Conservation (phyloP, 2,113 vertebrate genomes). For the Indri indri region DNA sequence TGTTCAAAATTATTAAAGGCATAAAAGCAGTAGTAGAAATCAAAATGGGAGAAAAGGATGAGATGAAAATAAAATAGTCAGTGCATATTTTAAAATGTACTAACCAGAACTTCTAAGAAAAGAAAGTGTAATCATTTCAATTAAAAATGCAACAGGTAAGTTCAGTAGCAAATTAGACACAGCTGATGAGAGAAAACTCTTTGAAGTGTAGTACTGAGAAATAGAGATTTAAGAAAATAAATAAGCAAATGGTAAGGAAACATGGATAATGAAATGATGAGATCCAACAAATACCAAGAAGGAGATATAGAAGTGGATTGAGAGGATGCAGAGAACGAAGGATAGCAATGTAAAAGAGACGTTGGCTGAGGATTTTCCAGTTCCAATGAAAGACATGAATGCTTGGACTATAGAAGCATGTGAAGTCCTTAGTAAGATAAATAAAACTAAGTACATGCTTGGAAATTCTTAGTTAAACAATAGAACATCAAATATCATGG, state of each 20-base stretch:
- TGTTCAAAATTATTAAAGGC: not conserved
- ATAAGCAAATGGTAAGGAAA: not conserved
- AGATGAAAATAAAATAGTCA: not conserved
- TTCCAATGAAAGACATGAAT: not conserved
- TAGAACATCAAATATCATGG: not conserved
- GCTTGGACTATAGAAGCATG: not conserved
- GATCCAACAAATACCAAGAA: not conserved
- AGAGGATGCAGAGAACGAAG: not conserved
- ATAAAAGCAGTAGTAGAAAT: not conserved
- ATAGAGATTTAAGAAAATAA: not conserved
- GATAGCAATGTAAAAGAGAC: not conserved
- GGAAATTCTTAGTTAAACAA: not conserved
- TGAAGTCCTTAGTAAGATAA: not conserved
- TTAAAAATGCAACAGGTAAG: not conserved
- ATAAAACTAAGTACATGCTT: not conserved
- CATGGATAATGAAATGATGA: not conserved
- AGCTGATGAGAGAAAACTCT: not conserved
- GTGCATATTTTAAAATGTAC: not conserved
- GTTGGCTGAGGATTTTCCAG: not conserved
- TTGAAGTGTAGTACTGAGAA: not conserved
- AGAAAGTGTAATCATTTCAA: not conserved
- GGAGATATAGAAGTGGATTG: not conserved
- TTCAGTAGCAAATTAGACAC: not conserved
- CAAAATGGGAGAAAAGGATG: not conserved
- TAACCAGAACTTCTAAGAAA: not conserved